phyloP scores from a whole-genome alignment of 2,797 vertebrate species.

The Synaphobranchus kaupii region DNA sequence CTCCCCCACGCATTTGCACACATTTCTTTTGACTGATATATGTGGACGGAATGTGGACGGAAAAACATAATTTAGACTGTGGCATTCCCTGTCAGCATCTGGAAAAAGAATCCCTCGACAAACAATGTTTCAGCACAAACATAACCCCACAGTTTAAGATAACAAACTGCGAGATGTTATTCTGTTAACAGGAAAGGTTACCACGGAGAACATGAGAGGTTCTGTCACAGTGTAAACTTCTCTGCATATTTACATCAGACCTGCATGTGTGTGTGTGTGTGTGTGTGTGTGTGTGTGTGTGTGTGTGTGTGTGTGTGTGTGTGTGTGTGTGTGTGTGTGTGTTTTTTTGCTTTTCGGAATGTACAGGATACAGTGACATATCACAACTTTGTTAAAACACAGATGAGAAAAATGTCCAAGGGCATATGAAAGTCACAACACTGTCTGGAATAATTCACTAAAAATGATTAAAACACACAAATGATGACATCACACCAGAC shows the following conservation, averaged over 20 bases:
- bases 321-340: too few relatives aligned
- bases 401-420: not conserved
- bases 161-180: not conserved
- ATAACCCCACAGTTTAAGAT: not conserved
- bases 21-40: not conserved
- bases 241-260: not conserved
- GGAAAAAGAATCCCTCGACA: not conserved
- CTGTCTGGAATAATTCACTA: not conserved
- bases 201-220: not conserved
- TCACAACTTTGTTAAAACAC: not conserved
- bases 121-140: not conserved
- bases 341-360: not conserved
- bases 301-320: too few relatives aligned
- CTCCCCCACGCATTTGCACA: not conserved
- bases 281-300: too few relatives aligned
- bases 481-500: not conserved
- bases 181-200: constrained; percentile 4
- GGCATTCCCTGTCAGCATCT: not conserved
- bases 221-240: not conserved
- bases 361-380: not conserved
- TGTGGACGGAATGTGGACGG: not conserved
- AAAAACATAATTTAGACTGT: not conserved
- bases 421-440: not conserved
- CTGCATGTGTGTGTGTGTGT: too few relatives aligned
- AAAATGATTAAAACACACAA: not conserved